Conservation (phyloP, 2,797 vertebrate species). For the Aulostomus chinensis region DNA sequence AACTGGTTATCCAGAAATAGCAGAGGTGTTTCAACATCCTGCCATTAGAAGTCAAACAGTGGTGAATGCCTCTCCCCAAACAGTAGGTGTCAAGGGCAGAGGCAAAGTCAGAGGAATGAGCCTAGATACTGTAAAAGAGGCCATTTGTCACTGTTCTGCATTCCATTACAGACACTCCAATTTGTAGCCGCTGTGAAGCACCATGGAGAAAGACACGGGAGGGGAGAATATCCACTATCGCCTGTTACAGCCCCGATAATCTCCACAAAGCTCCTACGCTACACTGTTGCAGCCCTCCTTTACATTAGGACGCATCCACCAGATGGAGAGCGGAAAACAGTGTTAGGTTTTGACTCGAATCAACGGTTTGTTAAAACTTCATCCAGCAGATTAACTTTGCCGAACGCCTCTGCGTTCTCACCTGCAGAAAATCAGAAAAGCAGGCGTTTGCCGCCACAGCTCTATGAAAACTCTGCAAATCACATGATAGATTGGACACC, state of each 20-base stretch:
- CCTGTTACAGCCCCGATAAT: constrained; percentile 60
- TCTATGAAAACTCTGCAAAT: constrained; percentile 7
- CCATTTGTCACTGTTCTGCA: constrained; percentile 77
- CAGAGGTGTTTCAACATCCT: constrained; percentile 33
- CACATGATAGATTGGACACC: background rate
- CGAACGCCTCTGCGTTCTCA: constrained; percentile 18
- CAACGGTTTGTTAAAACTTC: constrained; percentile 37
- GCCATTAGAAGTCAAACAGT: constrained; percentile 58
- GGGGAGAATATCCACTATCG: constrained; percentile 36
- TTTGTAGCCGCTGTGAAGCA: constrained; percentile 56
- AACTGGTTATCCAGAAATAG: constrained; percentile 2
- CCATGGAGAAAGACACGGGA: constrained; percentile 27
- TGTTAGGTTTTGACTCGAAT: constrained; percentile 41
- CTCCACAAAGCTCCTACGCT: constrained; percentile 63
- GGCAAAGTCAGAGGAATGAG: constrained; percentile 69
- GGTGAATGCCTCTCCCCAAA: constrained; percentile 42
- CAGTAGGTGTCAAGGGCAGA: constrained; percentile 76
- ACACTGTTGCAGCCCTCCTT: too few relatives aligned
- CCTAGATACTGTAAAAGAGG: constrained; percentile 65
- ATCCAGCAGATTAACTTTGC: constrained; percentile 32
- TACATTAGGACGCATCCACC: constrained; percentile 39
- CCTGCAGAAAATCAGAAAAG: constrained; percentile 42
- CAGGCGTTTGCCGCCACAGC: background rate
- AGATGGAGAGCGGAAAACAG: constrained; percentile 31
- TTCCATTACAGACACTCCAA: constrained; percentile 64